Base-by-base conservation (phyloP, 2,888 invertebrate genomes). In the Philereme transversata region DNA sequence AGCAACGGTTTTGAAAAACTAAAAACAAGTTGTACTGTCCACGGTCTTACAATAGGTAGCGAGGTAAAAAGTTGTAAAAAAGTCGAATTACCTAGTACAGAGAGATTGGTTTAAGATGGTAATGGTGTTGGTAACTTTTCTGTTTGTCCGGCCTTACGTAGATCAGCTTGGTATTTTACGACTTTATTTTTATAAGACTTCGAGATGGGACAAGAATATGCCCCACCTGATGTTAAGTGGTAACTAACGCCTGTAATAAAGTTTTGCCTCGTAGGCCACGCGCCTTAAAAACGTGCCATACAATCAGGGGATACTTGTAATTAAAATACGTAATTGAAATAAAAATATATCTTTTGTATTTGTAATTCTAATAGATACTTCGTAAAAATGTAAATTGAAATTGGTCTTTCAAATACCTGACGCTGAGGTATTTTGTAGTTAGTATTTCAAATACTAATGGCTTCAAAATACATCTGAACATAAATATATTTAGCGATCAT, bases 1-100 rank as follows among this genome's bases (percentile, higher is more conserved):
- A 78, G 74, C 75, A 86, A 79, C 83, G 84, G 85, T 81, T 72
- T 76, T 72, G 78, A 74, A 79, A n/a, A 79, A 78, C 76, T 69
- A 79, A 82, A 83, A 83, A 82, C 81, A 78, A 83, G 77, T 66
- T 71, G 67, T 72, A 77, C 77, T 69, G 73, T 65, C 44, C 49
- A 38, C 50, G 9, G 36, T 46, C 57, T 70, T 68, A 87, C 84
- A 87, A 86, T 79, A 78, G 78, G 69, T 69, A 69, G 72, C 72
- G 65, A 55, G 67, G 53, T 72, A 76, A 78, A 78, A 80, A 71
- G 38, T 44, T 11, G 40, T 46, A 76, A 79, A 82, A 65, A 78
- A 73, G 70, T 64, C 58, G 69, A 76, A 78, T 75, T 76, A 79
- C 73, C 22, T 72, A 43, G 55, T 45, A 40, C 48, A 73, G 76